Evolutionary conservation across 2,888 invertebrate species (phyloP).

Genomic region (Cephus pygmeus): DNA sequence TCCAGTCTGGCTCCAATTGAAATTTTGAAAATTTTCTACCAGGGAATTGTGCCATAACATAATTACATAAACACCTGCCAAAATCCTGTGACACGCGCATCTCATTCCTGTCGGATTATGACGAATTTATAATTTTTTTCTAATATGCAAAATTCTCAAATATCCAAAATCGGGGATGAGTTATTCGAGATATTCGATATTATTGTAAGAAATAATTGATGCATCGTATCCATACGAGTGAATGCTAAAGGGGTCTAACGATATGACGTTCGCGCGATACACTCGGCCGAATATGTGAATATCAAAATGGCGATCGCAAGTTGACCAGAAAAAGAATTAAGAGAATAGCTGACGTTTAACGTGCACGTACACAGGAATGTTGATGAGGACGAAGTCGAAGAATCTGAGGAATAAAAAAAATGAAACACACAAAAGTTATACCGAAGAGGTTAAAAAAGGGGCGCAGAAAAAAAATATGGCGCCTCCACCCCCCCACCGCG

Average conservation of each 20-base stretch:
- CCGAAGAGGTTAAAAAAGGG: slow-evolving; percentile 11
- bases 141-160: background rate
- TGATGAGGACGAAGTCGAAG: slow-evolving; percentile 9
- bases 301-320: background rate
- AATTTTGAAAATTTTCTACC: background rate
- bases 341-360: background rate
- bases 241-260: background rate
- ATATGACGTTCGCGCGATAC: background rate
- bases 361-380: background rate
- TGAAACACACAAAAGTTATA: slow-evolving; percentile 11
- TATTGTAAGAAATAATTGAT: background rate
- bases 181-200: background rate
- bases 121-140: background rate
- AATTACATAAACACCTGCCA: background rate
- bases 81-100: background rate
- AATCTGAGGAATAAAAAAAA: background rate
- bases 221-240: background rate
- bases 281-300: background rate
- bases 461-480: slow-evolving; percentile 11
- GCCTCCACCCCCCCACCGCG: slow-evolving; percentile 29
- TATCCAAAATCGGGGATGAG: background rate
- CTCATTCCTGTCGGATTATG: background rate
- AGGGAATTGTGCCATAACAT: background rate
- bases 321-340: background rate
- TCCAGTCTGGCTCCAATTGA: background rate